A percentile compares a stretch with the other conserved stretches of the same genome.
Evolutionary conservation across 2,888 invertebrate genomes (phyloP).

Genomic region (Mimas tiliae): DNA sequence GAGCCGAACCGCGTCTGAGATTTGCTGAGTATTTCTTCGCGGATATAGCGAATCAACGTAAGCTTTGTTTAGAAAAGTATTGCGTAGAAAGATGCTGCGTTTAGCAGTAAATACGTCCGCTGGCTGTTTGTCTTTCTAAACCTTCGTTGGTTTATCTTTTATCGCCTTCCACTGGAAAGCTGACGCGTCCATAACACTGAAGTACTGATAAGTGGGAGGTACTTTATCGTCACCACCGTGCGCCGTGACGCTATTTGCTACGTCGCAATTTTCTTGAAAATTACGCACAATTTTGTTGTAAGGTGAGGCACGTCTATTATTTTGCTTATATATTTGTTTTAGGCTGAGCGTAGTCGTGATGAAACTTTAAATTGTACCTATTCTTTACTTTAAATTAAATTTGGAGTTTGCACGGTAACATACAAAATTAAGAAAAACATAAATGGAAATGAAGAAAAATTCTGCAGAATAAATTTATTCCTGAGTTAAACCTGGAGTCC

Average conservation of each 20-base stretch:
- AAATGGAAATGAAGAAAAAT: too few species aligned
- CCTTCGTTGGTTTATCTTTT: constrained; percentile 50
- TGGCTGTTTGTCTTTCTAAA: constrained; percentile 50
- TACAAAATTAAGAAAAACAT: too few species aligned
- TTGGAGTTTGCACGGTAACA: too few species aligned
- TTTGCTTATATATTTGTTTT: constrained; percentile 15
- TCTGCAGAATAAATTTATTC: too few species aligned
- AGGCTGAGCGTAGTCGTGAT: background rate
- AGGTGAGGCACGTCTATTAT: constrained; percentile 9
- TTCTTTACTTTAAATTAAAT: background rate
- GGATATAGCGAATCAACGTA: constrained; percentile 51
- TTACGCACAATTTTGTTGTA: constrained; percentile 15
- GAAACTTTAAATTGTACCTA: background rate
- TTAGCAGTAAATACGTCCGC: constrained; percentile 56
- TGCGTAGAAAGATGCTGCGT: constrained; percentile 44
- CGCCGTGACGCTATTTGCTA: constrained; percentile 17
- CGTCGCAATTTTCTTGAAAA: constrained; percentile 14
- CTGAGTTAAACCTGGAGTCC: too few species aligned
- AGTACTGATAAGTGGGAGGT: constrained; percentile 31
- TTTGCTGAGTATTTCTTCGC: constrained; percentile 61
- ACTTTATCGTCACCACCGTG: constrained; percentile 20
- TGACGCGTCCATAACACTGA: constrained; percentile 43
- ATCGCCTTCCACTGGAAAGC: constrained; percentile 44
- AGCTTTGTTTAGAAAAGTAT: constrained; percentile 34
- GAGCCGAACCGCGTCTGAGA: constrained; percentile 50